phyloP scores from a whole-genome alignment of 2,797 vertebrate species.

The Pelobates cultripes region DNA sequence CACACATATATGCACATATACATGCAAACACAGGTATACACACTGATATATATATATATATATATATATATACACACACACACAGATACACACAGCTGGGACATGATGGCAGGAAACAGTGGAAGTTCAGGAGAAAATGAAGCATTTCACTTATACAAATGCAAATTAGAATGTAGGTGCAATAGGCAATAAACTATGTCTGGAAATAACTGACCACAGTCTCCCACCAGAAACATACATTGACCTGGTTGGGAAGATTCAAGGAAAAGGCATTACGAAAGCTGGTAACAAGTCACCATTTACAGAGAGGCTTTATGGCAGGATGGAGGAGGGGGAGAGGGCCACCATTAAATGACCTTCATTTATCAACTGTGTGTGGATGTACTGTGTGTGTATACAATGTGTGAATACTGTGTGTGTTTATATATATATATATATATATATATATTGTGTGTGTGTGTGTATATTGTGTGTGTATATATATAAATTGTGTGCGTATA shows the following conservation, averaged over 20 bases:
- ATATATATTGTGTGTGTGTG: too few relatives aligned
- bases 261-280: slow-evolving; percentile 1
- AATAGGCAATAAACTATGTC: slow-evolving; percentile 41
- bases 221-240: slow-evolving; percentile 1
- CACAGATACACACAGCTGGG: slow-evolving; percentile 58
- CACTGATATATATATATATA: too few relatives aligned
- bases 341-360: slow-evolving; percentile 1
- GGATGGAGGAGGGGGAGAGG: not conserved
- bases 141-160: slow-evolving; percentile 33
- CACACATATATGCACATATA: too few relatives aligned
- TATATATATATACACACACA: too few relatives aligned
- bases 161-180: slow-evolving; percentile 22
- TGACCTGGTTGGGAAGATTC: not conserved
- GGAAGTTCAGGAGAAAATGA: slow-evolving; percentile 64
- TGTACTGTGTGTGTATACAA: not conserved
- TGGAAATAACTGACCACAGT: slow-evolving; percentile 23
- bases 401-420: too few relatives aligned
- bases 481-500: too few relatives aligned
- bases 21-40: too few relatives aligned
- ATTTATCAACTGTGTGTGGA: not conserved
- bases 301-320: not conserved
- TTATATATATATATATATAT: too few relatives aligned
- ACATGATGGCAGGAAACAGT: slow-evolving; percentile 67
- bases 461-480: too few relatives aligned
- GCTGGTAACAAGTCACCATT: not conserved